Conservation (phyloP, 92 coral and sea anemone species). For the Paragorgia papillata region DNA sequence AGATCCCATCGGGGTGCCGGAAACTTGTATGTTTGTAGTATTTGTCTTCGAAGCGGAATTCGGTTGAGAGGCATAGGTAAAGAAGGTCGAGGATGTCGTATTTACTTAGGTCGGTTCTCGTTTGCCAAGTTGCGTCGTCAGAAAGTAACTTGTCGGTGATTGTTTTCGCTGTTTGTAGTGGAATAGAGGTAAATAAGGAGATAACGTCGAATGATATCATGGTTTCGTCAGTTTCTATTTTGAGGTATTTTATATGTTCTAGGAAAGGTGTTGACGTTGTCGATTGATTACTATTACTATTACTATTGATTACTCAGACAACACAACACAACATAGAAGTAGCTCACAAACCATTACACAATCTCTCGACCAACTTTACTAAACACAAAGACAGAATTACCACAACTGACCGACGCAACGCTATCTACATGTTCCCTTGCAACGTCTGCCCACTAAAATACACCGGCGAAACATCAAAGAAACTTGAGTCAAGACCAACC, state of each 20-base stretch:
- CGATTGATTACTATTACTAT: too few species aligned
- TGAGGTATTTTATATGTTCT: constrained; percentile 24
- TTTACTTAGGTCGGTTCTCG: background rate
- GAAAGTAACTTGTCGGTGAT: constrained; percentile 12
- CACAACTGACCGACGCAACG: background rate
- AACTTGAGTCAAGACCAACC: constrained; percentile 10
- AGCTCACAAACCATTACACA: too few species aligned
- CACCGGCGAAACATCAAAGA: constrained; percentile 30
- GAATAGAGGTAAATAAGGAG: constrained; percentile 33
- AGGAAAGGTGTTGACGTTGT: constrained; percentile 30
- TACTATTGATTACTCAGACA: too few species aligned
- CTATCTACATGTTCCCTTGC: constrained; percentile 23
- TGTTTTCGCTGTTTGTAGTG: constrained; percentile 32
- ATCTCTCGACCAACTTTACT: too few species aligned
- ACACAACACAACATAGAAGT: too few species aligned
- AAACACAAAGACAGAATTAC: too few species aligned
- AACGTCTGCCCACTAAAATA: constrained; percentile 2
- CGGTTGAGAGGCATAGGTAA: constrained; percentile 38
- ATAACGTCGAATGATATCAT: constrained; percentile 28
- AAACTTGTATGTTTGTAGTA: constrained; percentile 19
- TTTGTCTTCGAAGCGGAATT: constrained; percentile 26
- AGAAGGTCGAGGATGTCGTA: constrained; percentile 6
- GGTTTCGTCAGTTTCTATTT: constrained; percentile 9
- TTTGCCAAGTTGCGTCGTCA: background rate
- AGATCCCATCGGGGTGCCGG: constrained; percentile 46